Evolutionary conservation across 2,888 invertebrate species (phyloP), one percentile per base, ranked within the genome.

Genomic region (Monopis laevigella): DNA sequence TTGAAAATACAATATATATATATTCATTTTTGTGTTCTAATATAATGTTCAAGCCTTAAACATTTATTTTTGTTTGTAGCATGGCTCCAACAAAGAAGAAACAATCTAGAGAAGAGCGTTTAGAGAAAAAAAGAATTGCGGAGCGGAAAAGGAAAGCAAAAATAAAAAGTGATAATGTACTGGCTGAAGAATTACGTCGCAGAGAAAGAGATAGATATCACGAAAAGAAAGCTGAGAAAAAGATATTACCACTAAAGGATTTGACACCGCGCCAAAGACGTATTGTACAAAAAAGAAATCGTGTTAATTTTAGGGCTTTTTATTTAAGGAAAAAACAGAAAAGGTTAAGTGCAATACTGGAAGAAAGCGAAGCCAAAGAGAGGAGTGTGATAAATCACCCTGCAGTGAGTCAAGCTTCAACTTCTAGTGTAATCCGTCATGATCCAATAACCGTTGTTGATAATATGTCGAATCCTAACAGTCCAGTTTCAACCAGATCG

Each of bases 181-280:
- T 24, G 10, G 6, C 6, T 7, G 24, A 24, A 24, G 24, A 24
- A 10, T 24, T 24, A 7, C 24, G 6, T 24, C 6, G 24, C 36
- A 36, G 41, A 40, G 39, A 46, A 42, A 45, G 43, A 45, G 45
- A 45, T 30, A 27, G 41, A 21, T 43, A 41, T 41, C 16, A 29
- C 14, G 43, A 29, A 43, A 45, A 38, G 18, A 45, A 43, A 29
- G 41, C 43, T 30, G 41, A 41, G 18, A 41, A 43, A 41, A 12
- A 41, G 36, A 26, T 45, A 39, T 21, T 45, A 30, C 35, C 43
- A 29, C 32, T 43, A 36, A 41, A 36, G 41, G 39, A 32, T 41
- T 43, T 45, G 45, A 41, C 43, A 40, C 18, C 41, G 7, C 21
- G 36, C 39, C 21, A 29, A 26, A 35, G 39, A 19, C 39, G 43